Conservation (phyloP, 1,140 invertebrate genomes). For the Nilaparvata lugens region DNA sequence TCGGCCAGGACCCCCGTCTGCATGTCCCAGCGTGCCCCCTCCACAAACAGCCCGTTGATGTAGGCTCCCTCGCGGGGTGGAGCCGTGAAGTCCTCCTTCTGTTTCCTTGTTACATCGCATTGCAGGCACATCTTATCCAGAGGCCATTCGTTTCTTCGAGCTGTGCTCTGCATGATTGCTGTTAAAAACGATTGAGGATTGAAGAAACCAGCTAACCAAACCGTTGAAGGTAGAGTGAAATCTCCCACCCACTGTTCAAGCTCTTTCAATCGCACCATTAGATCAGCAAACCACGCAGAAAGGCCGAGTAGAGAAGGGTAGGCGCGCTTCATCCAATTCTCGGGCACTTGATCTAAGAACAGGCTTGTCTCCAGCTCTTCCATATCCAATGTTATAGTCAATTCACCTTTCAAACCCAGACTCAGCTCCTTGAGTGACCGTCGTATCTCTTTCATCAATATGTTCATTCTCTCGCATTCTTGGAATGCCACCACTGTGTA, state of each 20-base stretch:
- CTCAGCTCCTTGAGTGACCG: slow-evolving; percentile 77
- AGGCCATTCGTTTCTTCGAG: slow-evolving; percentile 90
- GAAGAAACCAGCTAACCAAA: slow-evolving; percentile 92
- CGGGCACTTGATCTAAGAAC: slow-evolving; percentile 79
- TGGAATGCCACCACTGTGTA: slow-evolving; percentile 89
- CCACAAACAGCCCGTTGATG: slow-evolving; percentile 84
- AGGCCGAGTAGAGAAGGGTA: slow-evolving; percentile 83
- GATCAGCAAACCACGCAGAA: slow-evolving; percentile 80
- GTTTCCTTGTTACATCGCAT: slow-evolving; percentile 90
- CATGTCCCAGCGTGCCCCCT: slow-evolving; percentile 87
- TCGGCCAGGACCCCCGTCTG: slow-evolving; percentile 66
- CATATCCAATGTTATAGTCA: slow-evolving; percentile 89
- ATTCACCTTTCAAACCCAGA: slow-evolving; percentile 81
- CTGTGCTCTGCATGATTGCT: slow-evolving; percentile 94
- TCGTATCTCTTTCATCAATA: slow-evolving; percentile 67
- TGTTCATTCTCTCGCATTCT: slow-evolving; percentile 93
- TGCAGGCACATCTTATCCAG: slow-evolving; percentile 91
- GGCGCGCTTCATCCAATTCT: slow-evolving; percentile 70
- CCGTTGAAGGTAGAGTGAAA: slow-evolving; percentile 69
- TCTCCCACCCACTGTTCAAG: slow-evolving; percentile 69
- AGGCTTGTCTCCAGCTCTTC: slow-evolving; percentile 74
- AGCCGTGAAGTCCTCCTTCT: slow-evolving; percentile 48
- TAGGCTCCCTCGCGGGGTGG: slow-evolving; percentile 86
- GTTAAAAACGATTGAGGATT: slow-evolving; percentile 95
- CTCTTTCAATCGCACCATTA: slow-evolving; percentile 67